Percentiles rank a stretch among this genome's conserved stretches.
Conservation (phyloP, 2,113 vertebrate genomes). For the Oreochromis aureus region DNA sequence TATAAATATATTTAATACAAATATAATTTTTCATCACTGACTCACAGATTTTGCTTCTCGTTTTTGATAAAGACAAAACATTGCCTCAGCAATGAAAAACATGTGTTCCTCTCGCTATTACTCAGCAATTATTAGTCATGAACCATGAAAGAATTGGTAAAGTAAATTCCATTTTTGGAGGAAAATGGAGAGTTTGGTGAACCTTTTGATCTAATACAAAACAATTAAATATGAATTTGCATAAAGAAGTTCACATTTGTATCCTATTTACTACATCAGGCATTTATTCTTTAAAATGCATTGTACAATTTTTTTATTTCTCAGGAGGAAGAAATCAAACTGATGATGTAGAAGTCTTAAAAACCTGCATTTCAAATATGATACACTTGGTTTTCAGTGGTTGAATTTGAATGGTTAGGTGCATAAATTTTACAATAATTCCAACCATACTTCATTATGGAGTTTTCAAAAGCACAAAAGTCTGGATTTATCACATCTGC, state of each 20-base stretch:
- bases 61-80: neutral
- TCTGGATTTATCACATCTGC: neutral
- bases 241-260: neutral
- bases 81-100: neutral
- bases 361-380: neutral
- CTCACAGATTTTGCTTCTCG: neutral
- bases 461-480: neutral
- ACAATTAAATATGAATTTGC: neutral
- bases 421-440: neutral
- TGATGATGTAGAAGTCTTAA: neutral
- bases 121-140: neutral
- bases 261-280: neutral
- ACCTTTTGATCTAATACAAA: rapidly evolving
- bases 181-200: no score
- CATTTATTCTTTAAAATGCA: neutral
- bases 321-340: neutral
- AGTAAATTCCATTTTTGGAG: neutral
- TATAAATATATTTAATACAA: neutral
- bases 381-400: neutral
- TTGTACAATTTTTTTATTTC: rapidly evolving
- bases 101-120: neutral
- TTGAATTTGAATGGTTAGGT: neutral
- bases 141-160: neutral
- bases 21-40: rapidly evolving
- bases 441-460: neutral